These are phyloP conservation scores for Catostomus latipinnis DNA, from an alignment of 2,797 vertebrate genomes.

Conservation along the genomic window DNA sequence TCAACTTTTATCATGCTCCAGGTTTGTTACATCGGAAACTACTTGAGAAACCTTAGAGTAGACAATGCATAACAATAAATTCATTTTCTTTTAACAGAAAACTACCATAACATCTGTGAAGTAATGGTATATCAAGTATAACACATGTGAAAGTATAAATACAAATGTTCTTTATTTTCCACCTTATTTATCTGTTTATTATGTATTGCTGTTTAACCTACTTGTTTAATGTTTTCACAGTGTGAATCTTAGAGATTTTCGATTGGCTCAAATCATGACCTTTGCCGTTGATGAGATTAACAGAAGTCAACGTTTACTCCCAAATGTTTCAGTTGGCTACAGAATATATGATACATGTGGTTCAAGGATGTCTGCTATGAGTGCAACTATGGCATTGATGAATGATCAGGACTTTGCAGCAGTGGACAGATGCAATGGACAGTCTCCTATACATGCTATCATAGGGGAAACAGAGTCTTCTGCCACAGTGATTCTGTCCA, in stretches of 20 bases:
- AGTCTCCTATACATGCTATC: slow-evolving; percentile 47
- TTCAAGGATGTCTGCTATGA: slow-evolving; percentile 56
- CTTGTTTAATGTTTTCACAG: slow-evolving; percentile 26
- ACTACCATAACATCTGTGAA: too few relatives aligned
- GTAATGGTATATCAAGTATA: too few relatives aligned
- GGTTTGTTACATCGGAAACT: slow-evolving; percentile 63
- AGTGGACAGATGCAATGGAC: slow-evolving; percentile 18
- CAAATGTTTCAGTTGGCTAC: slow-evolving; percentile 61
- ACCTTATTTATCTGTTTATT: not conserved
- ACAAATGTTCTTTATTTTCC: not conserved
- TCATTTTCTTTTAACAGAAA: too few relatives aligned
- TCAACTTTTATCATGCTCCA: slow-evolving; percentile 68
- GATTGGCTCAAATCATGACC: slow-evolving; percentile 61
- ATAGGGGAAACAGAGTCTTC: slow-evolving; percentile 58
- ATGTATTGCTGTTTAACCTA: not conserved
- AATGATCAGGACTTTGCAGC: slow-evolving; percentile 44
- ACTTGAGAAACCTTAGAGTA: not conserved
- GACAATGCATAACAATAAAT: not conserved
- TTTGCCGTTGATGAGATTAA: slow-evolving; percentile 66
- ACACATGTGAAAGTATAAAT: too few relatives aligned
- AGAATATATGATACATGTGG: slow-evolving; percentile 62
- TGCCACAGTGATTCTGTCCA: slow-evolving; percentile 51
- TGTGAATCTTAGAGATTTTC: slow-evolving; percentile 58
- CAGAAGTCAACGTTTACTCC: slow-evolving; percentile 56
- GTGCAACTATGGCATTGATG: slow-evolving; percentile 58